Evolutionary conservation across 2,888 invertebrate species (phyloP).

Genomic region (Merodon equestris): DNA sequence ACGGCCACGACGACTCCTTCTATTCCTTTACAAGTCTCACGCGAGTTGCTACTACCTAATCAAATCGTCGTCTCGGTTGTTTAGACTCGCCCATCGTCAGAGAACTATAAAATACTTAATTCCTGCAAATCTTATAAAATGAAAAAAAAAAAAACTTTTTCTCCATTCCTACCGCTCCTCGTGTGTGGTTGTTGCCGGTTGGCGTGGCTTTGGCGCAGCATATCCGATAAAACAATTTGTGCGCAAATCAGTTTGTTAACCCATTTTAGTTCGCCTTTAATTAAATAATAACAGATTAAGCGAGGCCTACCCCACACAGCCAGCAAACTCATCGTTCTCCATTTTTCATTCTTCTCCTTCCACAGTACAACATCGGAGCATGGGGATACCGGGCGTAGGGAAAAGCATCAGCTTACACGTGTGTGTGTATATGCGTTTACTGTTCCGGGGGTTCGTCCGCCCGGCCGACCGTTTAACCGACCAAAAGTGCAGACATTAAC

Average conservation of each 20-base stretch:
- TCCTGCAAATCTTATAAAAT: neutral
- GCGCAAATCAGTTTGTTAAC: conserved; percentile 66
- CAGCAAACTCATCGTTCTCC: neutral
- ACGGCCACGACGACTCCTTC: conserved; percentile 15
- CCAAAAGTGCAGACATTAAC: conserved; percentile 62
- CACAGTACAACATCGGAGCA: neutral
- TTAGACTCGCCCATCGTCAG: conserved; percentile 32
- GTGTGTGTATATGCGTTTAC: conserved; percentile 12
- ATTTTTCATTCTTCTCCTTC: neutral
- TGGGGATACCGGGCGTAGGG: too few relatives aligned
- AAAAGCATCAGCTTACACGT: neutral
- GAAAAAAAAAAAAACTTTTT: too few relatives aligned
- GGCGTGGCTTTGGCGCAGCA: conserved; percentile 5
- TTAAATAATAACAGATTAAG: conserved; percentile 68
- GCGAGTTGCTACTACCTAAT: conserved; percentile 32
- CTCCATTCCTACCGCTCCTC: too few relatives aligned
- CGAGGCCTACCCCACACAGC: conserved; percentile 40
- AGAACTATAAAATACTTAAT: conserved; percentile 46
- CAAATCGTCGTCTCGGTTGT: conserved; percentile 46
- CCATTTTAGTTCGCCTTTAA: conserved; percentile 59
- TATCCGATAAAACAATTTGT: conserved; percentile 57
- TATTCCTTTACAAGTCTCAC: conserved; percentile 12
- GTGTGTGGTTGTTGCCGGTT: neutral
- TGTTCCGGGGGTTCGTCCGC: conserved; percentile 48
- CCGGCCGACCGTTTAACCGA: conserved; percentile 42